Base-by-base conservation (phyloP, 64 coral and sea anemone species). In the Dendronephthya gigantea region DNA sequence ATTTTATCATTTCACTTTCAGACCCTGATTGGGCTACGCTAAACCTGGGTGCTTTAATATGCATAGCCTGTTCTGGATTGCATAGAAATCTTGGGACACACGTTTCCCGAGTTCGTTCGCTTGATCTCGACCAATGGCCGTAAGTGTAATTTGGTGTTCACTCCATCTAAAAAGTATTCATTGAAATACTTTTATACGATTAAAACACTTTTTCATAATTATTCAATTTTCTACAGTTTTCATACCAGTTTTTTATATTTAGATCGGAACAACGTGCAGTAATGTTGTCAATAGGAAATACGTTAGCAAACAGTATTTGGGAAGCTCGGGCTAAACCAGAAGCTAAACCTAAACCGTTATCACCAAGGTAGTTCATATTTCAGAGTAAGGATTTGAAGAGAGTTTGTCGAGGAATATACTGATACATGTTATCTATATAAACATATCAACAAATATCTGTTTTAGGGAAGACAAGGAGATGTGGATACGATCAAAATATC, bases 41-140 rank as follows among this genome's bases (percentile, higher is more conserved):
- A 47, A 98, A 98, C 72, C 86, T 98, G 29, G 95, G 95, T 19
- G 95, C 92, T 4, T 70, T 98, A n/a, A 86, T 98, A 84, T 98
- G 95, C 19, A 98, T 98, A 47, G 92, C 93, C 33, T 98, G 95
- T 90, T 93, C 86, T 52, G 95, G 95, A 87, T 88, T 98, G 14
- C 95, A 98, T 65, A 86, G 95, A 85, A 98, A 98, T 52, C 69
- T 98, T 16, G 95, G 95, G 7, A 93, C 92, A 9, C 95, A 98
- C 82, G 49, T 98, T 69, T 98, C 95, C 28, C 89, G 95, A 93
- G 92, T 98, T 35, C 95, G 95, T 82, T 98, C 95, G 2, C 84
- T 98, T 34, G 95, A 98, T 29, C 82, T 98, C 47, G 95, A 98
- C 40, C 92, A 98, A 32, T 98, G 95, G 95, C 92, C 95, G 90